Percentiles rank a stretch among this genome's conserved stretches.
These are phyloP conservation scores for Regulus satrapa DNA, from an alignment of 2,113 vertebrate genomes.

Conservation along the genomic window DNA sequence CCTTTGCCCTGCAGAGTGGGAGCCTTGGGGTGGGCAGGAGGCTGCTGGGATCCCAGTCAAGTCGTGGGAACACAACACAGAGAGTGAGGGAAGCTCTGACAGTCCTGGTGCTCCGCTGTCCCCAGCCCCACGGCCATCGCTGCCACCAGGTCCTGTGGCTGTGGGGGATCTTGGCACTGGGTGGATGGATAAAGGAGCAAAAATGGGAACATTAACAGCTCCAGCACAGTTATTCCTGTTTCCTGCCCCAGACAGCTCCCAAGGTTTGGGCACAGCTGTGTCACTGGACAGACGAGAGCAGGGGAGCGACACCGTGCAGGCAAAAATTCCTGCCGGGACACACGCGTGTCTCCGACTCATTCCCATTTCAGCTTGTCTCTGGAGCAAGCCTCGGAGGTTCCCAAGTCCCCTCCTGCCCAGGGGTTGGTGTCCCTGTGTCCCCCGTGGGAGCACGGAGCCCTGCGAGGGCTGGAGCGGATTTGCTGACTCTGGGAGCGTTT, in stretches of 20 bases:
- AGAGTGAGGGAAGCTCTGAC: neutral
- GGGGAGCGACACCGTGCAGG: accelerated
- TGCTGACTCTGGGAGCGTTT: constrained; percentile 38
- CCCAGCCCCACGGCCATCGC: accelerated
- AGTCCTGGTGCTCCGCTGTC: too few relatives aligned
- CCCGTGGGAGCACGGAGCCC: accelerated
- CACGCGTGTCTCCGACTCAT: neutral
- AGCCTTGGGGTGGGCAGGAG: neutral
- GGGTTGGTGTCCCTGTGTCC: accelerated
- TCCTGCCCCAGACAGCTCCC: neutral
- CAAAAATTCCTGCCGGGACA: neutral
- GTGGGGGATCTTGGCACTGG: accelerated
- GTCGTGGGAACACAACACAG: accelerated
- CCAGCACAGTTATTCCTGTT: neutral
- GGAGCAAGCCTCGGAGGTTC: neutral
- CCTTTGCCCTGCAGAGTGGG: neutral
- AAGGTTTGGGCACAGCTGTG: accelerated
- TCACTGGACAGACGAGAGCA: neutral
- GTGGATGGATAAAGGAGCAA: neutral
- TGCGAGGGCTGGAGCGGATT: neutral
- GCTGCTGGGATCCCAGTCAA: neutral
- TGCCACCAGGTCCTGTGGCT: accelerated
- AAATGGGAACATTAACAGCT: neutral
- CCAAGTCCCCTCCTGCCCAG: neutral
- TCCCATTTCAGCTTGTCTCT: neutral